Conservation (phyloP, 2,797 vertebrate species). For the Tamandua tetradactyla region DNA sequence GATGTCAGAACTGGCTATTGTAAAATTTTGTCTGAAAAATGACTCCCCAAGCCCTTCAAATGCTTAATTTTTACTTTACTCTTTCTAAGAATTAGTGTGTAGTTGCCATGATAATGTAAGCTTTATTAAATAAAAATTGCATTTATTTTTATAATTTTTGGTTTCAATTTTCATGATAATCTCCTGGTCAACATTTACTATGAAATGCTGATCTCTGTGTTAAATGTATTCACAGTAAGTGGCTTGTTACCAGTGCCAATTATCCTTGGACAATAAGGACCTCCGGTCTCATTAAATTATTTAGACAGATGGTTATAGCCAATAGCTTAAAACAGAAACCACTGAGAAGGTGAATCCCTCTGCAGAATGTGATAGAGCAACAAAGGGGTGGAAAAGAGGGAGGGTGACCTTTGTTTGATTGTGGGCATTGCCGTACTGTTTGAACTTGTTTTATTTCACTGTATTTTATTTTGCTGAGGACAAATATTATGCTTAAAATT, state of each 20-base stretch:
- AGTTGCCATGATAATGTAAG: not conserved
- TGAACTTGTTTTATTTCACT: not conserved
- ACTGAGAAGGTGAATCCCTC: not conserved
- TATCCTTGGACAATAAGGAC: not conserved
- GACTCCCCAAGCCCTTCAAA: not conserved
- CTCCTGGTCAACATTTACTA: constrained; percentile 36
- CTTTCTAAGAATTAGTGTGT: constrained; percentile 43
- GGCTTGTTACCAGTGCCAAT: not conserved
- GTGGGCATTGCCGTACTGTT: not conserved
- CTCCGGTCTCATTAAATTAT: not conserved
- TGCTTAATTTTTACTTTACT: constrained; percentile 35
- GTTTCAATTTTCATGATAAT: constrained; percentile 65
- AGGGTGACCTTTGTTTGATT: not conserved
- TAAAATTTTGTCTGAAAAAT: constrained; percentile 30
- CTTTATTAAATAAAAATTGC: constrained; percentile 68
- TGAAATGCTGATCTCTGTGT: constrained; percentile 53
- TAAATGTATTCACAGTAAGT: constrained; percentile 46
- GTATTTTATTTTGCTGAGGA: not conserved
- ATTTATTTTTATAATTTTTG: constrained; percentile 63
- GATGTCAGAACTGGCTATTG: not conserved
- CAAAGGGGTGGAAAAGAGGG: not conserved
- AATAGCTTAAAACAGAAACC: not conserved
- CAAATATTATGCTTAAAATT: not conserved
- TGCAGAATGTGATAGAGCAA: not conserved
- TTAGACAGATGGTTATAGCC: not conserved